phyloP scores from a whole-genome alignment of 1,140 invertebrate genomes.

The Hylaeus volcanicus region DNA sequence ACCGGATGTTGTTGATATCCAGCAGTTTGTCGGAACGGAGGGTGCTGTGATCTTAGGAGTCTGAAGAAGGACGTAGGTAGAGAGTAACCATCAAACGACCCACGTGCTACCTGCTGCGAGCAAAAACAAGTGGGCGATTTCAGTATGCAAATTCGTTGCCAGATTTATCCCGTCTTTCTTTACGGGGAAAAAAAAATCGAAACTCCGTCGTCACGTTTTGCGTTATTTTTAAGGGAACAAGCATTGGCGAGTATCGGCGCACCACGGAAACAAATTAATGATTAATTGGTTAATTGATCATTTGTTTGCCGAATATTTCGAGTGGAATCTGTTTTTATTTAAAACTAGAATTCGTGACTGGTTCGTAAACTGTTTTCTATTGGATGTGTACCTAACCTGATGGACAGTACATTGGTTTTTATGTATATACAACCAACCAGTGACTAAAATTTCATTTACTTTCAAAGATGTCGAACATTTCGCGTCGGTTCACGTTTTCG shows the following conservation, averaged over 20 bases:
- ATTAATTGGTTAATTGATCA: too few species aligned
- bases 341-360: too few species aligned
- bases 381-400: too few species aligned
- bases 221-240: conserved; percentile 4
- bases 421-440: too few species aligned
- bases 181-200: conserved; percentile 3
- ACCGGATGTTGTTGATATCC: conserved; percentile 51
- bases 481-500: too few species aligned
- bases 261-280: too few species aligned
- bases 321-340: too few species aligned
- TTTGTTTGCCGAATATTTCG: too few species aligned
- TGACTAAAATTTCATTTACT: too few species aligned
- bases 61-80: conserved; percentile 62
- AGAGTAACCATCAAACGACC: conserved; percentile 65
- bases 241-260: not conserved
- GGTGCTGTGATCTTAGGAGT: conserved; percentile 56
- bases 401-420: too few species aligned
- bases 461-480: too few species aligned
- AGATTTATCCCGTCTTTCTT: conserved; percentile 40
- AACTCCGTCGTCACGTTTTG: conserved; percentile 7
- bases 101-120: conserved; percentile 71
- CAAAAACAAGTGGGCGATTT: conserved; percentile 68
- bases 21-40: conserved; percentile 66
- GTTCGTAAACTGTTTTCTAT: too few species aligned
- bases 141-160: conserved; percentile 64